phyloP scores from a whole-genome alignment of 2,888 invertebrate genomes.

The Eledone cirrhosa region DNA sequence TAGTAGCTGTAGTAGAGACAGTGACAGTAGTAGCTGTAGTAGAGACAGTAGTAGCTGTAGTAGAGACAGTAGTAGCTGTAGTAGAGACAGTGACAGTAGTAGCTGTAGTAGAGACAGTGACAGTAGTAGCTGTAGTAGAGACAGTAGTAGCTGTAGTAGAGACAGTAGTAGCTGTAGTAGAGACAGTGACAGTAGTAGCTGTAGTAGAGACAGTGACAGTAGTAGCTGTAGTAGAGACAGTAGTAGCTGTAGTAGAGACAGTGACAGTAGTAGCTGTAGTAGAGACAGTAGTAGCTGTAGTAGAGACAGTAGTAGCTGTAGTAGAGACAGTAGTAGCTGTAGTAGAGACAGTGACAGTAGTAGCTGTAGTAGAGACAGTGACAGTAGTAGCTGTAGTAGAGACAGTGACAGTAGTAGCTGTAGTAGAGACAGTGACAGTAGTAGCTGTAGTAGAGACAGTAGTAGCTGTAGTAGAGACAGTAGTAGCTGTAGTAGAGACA shows the following conservation, averaged over 20 bases:
- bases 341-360: neutral
- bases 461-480: constrained; percentile 10
- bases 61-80: no score
- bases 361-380: neutral
- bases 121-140: no score
- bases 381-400: neutral
- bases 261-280: neutral
- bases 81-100: no score
- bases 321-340: neutral
- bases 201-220: neutral
- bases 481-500: neutral
- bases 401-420: neutral
- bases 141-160: no score
- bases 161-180: no score
- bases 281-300: neutral
- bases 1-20: constrained; percentile 7
- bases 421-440: neutral
- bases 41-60: no score
- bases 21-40: no score
- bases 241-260: neutral
- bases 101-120: no score
- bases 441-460: neutral
- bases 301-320: neutral
- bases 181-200: neutral
- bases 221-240: neutral